Percentiles rank a stretch among this genome's conserved stretches.
phyloP scores from a whole-genome alignment of 2,113 vertebrate genomes.

The Marmota flaviventris region DNA sequence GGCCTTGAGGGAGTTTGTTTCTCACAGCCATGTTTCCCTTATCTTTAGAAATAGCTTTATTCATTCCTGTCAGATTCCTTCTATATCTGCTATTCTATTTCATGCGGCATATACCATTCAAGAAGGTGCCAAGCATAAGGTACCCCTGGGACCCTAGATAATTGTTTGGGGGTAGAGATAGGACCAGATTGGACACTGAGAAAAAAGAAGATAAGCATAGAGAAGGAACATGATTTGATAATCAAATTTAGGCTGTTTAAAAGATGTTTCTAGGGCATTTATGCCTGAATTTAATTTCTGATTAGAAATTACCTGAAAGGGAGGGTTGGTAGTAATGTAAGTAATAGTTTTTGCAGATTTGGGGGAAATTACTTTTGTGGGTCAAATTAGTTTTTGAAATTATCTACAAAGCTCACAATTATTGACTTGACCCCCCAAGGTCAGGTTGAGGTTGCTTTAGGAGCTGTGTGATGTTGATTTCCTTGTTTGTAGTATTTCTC shows the following conservation, averaged over 20 bases:
- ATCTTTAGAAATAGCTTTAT: not conserved
- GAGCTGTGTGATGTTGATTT: not conserved
- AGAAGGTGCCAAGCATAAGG: not conserved
- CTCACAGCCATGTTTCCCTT: conserved; percentile 9
- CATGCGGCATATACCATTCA: not conserved
- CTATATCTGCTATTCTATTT: not conserved
- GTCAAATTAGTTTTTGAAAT: conserved; percentile 58
- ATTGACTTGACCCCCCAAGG: not conserved
- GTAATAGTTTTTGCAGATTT: not conserved
- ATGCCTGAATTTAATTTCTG: conserved; percentile 63
- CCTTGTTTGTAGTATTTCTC: conserved; percentile 11
- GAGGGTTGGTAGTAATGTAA: not conserved
- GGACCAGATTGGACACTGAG: not conserved
- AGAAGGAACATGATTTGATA: not conserved
- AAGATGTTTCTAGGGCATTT: conserved; percentile 59
- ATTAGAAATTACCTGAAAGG: conserved; percentile 29
- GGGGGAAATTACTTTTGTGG: not conserved
- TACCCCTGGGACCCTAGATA: not conserved
- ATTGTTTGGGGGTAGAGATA: not conserved
- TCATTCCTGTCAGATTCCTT: not conserved
- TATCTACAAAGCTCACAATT: not conserved
- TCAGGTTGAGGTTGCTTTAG: not conserved
- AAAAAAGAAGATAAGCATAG: not conserved
- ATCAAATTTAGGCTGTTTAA: conserved; percentile 40
- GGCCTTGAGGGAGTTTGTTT: conserved; percentile 28